Evolutionary conservation across 2,797 vertebrate species (phyloP).

Genomic region (Malacoraja senta): DNA sequence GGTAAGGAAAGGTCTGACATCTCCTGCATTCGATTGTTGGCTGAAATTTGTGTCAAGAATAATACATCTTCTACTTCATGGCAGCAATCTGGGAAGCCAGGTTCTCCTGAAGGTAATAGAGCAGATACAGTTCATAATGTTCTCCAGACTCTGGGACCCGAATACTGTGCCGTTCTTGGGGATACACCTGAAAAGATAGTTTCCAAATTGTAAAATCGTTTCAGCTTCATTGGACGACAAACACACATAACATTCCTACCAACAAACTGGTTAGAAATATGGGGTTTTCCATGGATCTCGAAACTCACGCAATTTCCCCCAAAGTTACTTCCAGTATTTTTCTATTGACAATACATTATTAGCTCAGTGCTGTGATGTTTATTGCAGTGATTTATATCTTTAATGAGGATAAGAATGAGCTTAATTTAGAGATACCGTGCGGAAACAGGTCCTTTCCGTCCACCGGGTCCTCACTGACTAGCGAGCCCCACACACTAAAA

Average conservation of each 20-base stretch:
- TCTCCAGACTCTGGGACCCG: conserved; percentile 68
- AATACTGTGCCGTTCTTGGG: conserved; percentile 74
- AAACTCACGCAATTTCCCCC: not conserved
- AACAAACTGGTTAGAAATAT: not conserved
- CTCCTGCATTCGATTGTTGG: not conserved
- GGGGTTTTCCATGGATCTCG: not conserved
- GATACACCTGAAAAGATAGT: conserved; percentile 58
- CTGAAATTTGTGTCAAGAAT: not conserved
- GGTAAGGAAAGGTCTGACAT: not conserved
- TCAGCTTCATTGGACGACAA: not conserved
- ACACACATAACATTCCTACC: not conserved
- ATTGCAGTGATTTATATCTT: not conserved
- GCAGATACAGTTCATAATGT: conserved; percentile 69
- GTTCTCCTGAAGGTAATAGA: conserved; percentile 71
- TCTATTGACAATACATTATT: not conserved
- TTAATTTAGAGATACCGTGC: too few species aligned
- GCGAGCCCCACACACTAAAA: too few species aligned
- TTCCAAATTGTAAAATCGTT: not conserved
- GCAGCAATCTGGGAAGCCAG: conserved; percentile 63
- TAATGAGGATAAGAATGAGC: not conserved
- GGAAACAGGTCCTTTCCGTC: too few species aligned
- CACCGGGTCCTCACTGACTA: too few species aligned
- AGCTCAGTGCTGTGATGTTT: not conserved
- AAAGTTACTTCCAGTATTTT: not conserved
- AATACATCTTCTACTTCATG: conserved; percentile 51